A percentile compares a stretch with the other conserved stretches of the same genome.
Evolutionary conservation across 1,140 invertebrate genomes (phyloP).

Genomic region (Diploscapter pachys): DNA sequence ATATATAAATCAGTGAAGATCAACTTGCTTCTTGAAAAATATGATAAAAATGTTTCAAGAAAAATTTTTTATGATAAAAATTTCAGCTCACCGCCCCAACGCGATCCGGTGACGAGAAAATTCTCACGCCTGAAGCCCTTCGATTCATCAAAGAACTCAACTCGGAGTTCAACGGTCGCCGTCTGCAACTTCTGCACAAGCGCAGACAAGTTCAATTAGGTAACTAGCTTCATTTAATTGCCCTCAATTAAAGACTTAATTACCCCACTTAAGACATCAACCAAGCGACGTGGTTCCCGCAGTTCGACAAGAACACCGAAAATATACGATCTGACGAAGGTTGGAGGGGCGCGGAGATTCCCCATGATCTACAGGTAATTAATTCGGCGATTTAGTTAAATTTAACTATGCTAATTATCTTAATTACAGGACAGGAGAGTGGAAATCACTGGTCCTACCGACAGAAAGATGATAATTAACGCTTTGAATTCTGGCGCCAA

Average conservation of each 20-base stretch:
- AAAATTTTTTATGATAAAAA: background rate
- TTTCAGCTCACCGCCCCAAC: slow-evolving; percentile 47
- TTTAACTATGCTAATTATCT: slow-evolving; percentile 5
- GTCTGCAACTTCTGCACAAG: slow-evolving; percentile 45
- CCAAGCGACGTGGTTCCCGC: slow-evolving; percentile 51
- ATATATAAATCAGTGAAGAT: too few species aligned
- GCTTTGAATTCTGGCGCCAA: slow-evolving; percentile 59
- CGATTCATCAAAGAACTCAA: slow-evolving; percentile 55
- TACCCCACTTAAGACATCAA: slow-evolving; percentile 37
- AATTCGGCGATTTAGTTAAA: slow-evolving; percentile 10
- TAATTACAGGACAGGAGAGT: slow-evolving; percentile 51
- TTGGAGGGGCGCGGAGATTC: slow-evolving; percentile 51
- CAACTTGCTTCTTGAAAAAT: too few species aligned
- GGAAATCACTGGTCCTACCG: slow-evolving; percentile 61
- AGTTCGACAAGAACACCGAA: slow-evolving; percentile 52
- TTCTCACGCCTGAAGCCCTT: slow-evolving; percentile 57
- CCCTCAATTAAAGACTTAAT: background rate
- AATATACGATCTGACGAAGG: slow-evolving; percentile 42
- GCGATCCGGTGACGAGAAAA: slow-evolving; percentile 49
- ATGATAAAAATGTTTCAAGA: too few species aligned
- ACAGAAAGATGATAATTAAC: slow-evolving; percentile 61
- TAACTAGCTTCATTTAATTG: background rate
- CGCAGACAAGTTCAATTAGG: slow-evolving; percentile 42
- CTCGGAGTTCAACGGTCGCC: slow-evolving; percentile 46
- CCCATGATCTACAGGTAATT: slow-evolving; percentile 39